Evolutionary conservation across 2,113 vertebrate genomes (phyloP).

Genomic region (Aldabrachelys gigantea): DNA sequence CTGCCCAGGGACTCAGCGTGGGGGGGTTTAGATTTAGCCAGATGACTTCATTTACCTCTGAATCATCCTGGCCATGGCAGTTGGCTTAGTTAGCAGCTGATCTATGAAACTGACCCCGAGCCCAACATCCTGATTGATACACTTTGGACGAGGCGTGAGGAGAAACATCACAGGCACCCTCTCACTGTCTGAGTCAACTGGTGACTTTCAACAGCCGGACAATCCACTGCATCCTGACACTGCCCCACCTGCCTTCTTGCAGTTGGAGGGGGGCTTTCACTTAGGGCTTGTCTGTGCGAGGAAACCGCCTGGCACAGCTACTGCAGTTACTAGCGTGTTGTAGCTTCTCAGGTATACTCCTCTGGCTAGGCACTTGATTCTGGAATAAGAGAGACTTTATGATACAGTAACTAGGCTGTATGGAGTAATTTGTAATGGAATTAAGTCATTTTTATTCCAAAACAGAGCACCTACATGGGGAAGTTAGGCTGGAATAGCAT

Average conservation of each 20-base stretch:
- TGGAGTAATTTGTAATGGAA: fast-evolving
- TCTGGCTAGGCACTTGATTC: background rate
- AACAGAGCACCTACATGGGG: fast-evolving
- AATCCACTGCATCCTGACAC: background rate
- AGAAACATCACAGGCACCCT: background rate
- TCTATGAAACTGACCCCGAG: fast-evolving
- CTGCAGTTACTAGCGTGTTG: fast-evolving
- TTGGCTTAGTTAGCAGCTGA: background rate
- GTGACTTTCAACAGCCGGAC: background rate
- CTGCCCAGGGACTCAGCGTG: background rate
- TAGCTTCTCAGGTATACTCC: fast-evolving
- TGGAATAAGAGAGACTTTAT: background rate
- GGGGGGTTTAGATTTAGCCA: background rate
- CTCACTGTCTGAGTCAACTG: background rate
- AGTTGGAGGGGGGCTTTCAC: background rate
- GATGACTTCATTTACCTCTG: conserved; percentile 54
- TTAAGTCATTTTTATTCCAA: background rate
- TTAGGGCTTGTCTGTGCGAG: background rate
- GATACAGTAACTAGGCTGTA: background rate
- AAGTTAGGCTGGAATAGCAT: background rate
- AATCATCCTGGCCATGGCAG: conserved; percentile 35
- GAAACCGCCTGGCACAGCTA: fast-evolving
- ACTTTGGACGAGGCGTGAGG: background rate
- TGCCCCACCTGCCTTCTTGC: background rate
- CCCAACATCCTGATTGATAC: background rate